Evolutionary conservation across 2,113 vertebrate species (phyloP).

Genomic region (Sus scrofa): T2T-Sscrofa CM000816.6:100346501-100347000

Average conservation of each 20-base stretch:
- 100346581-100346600: slow-evolving; percentile 39
- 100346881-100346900: neutral
- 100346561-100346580: slow-evolving; percentile 59
- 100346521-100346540: slow-evolving; percentile 29
- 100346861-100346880: neutral
- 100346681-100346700: neutral
- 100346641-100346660: neutral
- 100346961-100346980: neutral
- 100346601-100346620: slow-evolving; percentile 16
- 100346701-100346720: neutral
- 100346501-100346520: slow-evolving; percentile 41
- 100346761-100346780: neutral
- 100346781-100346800: neutral
- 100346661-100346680: neutral
- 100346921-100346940: neutral
- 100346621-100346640: neutral
- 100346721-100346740: neutral
- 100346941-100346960: neutral
- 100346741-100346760: neutral
- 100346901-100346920: neutral
- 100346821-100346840: neutral
- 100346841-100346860: neutral
- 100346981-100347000: neutral
- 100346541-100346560: slow-evolving; percentile 27
- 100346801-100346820: neutral